Evolutionary conservation across 2,113 vertebrate species (phyloP), one percentile per base, ranked within the genome.

Genomic region (Cnemophilus loriae): DNA sequence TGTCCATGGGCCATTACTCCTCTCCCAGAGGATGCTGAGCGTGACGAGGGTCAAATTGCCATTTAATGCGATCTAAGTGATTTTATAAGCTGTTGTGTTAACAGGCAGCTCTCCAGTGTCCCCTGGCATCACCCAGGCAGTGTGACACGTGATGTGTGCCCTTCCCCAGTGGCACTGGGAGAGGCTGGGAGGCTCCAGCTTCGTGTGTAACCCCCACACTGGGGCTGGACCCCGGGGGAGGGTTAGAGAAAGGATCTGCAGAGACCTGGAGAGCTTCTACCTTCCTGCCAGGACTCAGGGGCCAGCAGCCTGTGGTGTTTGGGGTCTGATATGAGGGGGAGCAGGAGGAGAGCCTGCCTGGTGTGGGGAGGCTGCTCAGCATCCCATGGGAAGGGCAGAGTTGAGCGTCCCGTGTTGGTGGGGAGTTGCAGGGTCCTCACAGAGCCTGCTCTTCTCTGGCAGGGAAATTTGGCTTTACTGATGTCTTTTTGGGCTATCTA

Each of bases 21-120:
- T 60, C 53, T 68, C 71, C 16, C 60, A 35, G 68, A 71, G 63
- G 74, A 90, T 35, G 57, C 8, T 79, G 88, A 83, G 55, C 75
- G 84, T 89, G 75, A 69, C 91, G 84, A 87, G 67, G 63, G 19
- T 81, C 91, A 93, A 63, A 95, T 74, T 91, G 79, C 63, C 68
- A 21, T 81, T 80, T 93, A 93, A 91, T 85, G 73, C 2, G 35
- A 88, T 80, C 81, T 80, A 70, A 93, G 63, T 92, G 91, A 70
- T 90, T 95, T 87, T 39, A 37, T 83, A 65, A 93, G 84, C 81
- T 83, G 41, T 56, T 93, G 57, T 89, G 49, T 77, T 93, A 83
- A 87, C 59, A 80, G 57, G 87, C 24, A 69, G 42, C 71, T 84
- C 46, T 46, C 1, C 11, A 1, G 44, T 18, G 14, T 85, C 63